These are phyloP conservation scores for Ophioderma brevispina DNA, from an alignment of 35 echinoderm and acorn worm species.

Conservation along the genomic window DNA sequence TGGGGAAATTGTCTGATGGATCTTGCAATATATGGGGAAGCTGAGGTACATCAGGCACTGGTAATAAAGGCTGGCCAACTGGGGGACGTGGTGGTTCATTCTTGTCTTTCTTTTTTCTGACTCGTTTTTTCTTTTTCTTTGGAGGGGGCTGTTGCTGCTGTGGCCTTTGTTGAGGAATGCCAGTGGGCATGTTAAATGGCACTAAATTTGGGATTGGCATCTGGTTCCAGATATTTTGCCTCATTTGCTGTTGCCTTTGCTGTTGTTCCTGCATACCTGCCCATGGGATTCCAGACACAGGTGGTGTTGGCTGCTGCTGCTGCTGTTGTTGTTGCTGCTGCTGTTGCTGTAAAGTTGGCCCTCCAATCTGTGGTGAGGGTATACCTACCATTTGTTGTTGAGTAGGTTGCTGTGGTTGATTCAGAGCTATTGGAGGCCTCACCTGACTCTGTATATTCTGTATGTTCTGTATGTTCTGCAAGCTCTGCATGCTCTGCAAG, in stretches of 20 bases:
- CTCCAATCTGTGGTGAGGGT: slow-evolving; percentile 14
- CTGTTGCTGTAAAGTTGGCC: slow-evolving; percentile 21
- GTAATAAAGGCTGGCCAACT: slow-evolving; percentile 24
- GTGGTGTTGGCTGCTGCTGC: neutral
- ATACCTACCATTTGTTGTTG: neutral
- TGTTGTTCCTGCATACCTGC: slow-evolving; percentile 23
- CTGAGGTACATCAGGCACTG: slow-evolving; percentile 27
- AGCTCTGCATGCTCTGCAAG: neutral
- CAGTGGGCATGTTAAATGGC: slow-evolving; percentile 7
- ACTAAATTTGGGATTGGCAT: slow-evolving; percentile 42
- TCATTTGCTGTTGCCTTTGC: slow-evolving; percentile 33
- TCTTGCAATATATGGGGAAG: slow-evolving; percentile 41
- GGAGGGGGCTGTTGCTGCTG: slow-evolving; percentile 38
- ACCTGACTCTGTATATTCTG: neutral
- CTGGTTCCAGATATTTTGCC: slow-evolving; percentile 36
- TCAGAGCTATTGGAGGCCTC: neutral
- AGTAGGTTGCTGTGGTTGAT: neutral
- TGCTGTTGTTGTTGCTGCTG: slow-evolving; percentile 7
- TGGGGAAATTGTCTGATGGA: slow-evolving; percentile 34
- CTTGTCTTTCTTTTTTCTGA: slow-evolving; percentile 17
- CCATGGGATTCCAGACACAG: slow-evolving; percentile 19
- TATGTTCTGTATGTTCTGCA: neutral
- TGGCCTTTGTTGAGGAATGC: no score
- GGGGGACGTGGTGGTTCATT: slow-evolving; percentile 37
- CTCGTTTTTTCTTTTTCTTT: slow-evolving; percentile 61